These are phyloP conservation scores for Acanthis flammea DNA, from an alignment of 2,797 vertebrate genomes.

Conservation along the genomic window DNA sequence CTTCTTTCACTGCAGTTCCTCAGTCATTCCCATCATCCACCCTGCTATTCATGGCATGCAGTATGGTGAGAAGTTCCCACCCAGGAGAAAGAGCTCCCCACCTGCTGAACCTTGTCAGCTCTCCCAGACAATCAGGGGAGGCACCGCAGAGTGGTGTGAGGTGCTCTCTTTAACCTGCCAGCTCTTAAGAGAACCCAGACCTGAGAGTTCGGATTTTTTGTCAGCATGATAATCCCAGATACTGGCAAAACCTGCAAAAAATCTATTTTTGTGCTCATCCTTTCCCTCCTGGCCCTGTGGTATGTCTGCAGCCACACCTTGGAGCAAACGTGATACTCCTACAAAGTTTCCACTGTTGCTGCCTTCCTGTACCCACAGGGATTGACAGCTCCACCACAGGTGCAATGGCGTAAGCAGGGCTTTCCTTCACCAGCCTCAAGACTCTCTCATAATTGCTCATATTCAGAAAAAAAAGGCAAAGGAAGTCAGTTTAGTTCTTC, in stretches of 20 bases:
- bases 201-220: background rate
- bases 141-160: accelerated
- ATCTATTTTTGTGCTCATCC: background rate
- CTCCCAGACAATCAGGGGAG: background rate
- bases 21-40: background rate
- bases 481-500: conserved; percentile 22
- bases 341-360: background rate
- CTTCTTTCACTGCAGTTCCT: background rate
- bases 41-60: background rate
- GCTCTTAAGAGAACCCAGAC: background rate
- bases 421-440: background rate
- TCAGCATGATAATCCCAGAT: background rate
- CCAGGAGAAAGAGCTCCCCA: background rate
- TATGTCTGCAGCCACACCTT: background rate
- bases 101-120: background rate
- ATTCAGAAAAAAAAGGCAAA: conserved; percentile 12
- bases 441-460: background rate
- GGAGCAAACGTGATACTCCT: background rate
- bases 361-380: background rate
- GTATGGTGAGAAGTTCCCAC: background rate
- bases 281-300: background rate
- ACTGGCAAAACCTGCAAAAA: background rate
- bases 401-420: background rate
- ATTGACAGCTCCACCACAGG: background rate
- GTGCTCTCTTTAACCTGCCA: background rate